Conservation (phyloP, 2,888 invertebrate genomes). For the Limnephilus rhombicus region DNA sequence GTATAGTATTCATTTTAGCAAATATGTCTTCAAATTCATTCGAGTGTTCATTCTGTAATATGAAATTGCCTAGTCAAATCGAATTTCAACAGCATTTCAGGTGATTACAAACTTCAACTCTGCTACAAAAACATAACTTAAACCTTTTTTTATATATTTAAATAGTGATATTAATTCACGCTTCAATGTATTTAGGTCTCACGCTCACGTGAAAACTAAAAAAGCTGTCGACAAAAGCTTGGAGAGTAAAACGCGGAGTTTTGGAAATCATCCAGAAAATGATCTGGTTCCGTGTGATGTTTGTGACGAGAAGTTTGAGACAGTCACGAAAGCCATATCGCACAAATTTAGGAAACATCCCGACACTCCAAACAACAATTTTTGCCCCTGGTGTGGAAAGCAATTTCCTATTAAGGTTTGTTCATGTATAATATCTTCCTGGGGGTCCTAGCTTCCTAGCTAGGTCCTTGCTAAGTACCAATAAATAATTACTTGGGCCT, state of each 20-base stretch:
- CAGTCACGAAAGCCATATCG: slow-evolving; percentile 81
- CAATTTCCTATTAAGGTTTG: slow-evolving; percentile 81
- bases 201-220: slow-evolving; percentile 14
- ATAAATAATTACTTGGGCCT: no score
- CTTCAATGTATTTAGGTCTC: slow-evolving; percentile 51
- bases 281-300: slow-evolving; percentile 78
- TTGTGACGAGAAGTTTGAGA: slow-evolving; percentile 78
- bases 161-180: slow-evolving; percentile 14
- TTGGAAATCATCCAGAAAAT: not conserved
- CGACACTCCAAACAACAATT: slow-evolving; percentile 80
- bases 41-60: slow-evolving; percentile 79
- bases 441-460: not conserved
- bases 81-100: slow-evolving; percentile 81
- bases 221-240: not conserved
- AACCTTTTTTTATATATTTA: slow-evolving; percentile 2
- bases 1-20: not conserved
- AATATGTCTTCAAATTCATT: slow-evolving; percentile 28
- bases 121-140: slow-evolving; percentile 1
- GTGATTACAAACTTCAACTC: slow-evolving; percentile 70
- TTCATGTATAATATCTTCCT: not conserved
- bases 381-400: slow-evolving; percentile 83
- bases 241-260: not conserved
- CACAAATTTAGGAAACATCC: slow-evolving; percentile 84
- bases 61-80: slow-evolving; percentile 78
- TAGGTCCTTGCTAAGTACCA: not conserved